phyloP scores from a whole-genome alignment of 2,888 invertebrate genomes.

The Eupithecia dodoneata region DNA sequence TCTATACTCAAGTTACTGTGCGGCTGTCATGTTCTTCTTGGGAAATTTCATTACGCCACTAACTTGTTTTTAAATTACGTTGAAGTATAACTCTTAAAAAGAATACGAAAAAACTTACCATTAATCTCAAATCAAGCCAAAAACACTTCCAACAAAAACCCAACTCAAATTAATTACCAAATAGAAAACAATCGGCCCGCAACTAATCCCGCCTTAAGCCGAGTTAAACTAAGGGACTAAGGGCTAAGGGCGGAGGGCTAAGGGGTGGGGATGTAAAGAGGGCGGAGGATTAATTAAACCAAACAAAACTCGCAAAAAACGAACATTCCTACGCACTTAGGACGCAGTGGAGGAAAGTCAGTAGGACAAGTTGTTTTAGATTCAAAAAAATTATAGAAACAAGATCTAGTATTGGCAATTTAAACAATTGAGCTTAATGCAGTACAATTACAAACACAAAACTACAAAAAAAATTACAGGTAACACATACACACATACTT shows the following conservation, averaged over 20 bases:
- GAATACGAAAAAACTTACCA: not conserved
- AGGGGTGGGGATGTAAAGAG: conserved; percentile 12
- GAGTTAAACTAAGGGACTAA: conserved; percentile 31
- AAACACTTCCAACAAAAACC: conserved; percentile 2
- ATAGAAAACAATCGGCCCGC: conserved; percentile 25
- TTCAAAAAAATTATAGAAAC: too few relatives aligned
- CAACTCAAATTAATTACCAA: conserved; percentile 26
- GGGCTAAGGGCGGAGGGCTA: conserved; percentile 11
- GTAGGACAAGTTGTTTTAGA: not conserved
- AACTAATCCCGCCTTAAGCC: conserved; percentile 31
- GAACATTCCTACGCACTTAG: conserved; percentile 49
- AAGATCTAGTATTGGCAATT: too few relatives aligned
- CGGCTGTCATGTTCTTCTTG: too few relatives aligned
- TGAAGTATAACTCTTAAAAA: not conserved
- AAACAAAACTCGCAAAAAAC: conserved; percentile 45
- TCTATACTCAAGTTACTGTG: too few relatives aligned
- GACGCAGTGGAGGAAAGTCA: conserved; percentile 21
- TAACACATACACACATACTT: too few relatives aligned
- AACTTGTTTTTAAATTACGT: not conserved
- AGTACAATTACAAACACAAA: too few relatives aligned
- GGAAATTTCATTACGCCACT: not conserved
- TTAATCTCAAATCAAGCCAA: conserved; percentile 1
- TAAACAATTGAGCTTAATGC: too few relatives aligned
- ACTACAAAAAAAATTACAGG: too few relatives aligned
- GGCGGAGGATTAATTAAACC: conserved; percentile 48